These are phyloP conservation scores for Leptopilina boulardi DNA, from an alignment of 1,140 invertebrate genomes.

Conservation along the genomic window DNA sequence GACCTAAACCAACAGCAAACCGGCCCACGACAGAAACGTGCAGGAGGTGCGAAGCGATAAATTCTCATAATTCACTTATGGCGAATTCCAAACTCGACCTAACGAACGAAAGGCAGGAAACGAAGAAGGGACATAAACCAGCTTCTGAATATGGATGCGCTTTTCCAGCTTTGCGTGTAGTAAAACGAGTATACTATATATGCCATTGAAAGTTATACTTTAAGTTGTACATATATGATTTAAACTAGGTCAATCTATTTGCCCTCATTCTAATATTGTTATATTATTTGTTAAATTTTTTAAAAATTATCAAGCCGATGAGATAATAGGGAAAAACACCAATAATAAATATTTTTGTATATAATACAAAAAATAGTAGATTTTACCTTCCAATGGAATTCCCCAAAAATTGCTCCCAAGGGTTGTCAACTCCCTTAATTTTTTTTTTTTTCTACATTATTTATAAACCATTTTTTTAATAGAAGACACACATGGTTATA, in stretches of 20 bases:
- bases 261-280: too few relatives aligned
- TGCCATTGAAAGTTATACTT: slow-evolving; percentile 3
- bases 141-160: slow-evolving; percentile 30
- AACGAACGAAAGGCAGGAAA: slow-evolving; percentile 32
- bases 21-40: slow-evolving; percentile 39
- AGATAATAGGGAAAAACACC: too few relatives aligned
- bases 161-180: slow-evolving; percentile 20
- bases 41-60: slow-evolving; percentile 50
- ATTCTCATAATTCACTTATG: slow-evolving; percentile 54
- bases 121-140: not conserved
- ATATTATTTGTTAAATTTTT: too few relatives aligned
- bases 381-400: too few relatives aligned
- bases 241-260: not conserved
- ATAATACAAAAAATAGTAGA: too few relatives aligned
- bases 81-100: slow-evolving; percentile 33
- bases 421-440: too few relatives aligned
- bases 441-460: too few relatives aligned
- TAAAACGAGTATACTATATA: not conserved
- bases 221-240: not conserved
- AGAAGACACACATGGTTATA: too few relatives aligned
- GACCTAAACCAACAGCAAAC: slow-evolving; percentile 38
- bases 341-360: too few relatives aligned
- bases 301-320: too few relatives aligned
- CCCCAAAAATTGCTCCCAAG: too few relatives aligned
- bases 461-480: too few relatives aligned